Conservation (phyloP, 2,888 invertebrate genomes). For the Lamellibrachia satsuma region DNA sequence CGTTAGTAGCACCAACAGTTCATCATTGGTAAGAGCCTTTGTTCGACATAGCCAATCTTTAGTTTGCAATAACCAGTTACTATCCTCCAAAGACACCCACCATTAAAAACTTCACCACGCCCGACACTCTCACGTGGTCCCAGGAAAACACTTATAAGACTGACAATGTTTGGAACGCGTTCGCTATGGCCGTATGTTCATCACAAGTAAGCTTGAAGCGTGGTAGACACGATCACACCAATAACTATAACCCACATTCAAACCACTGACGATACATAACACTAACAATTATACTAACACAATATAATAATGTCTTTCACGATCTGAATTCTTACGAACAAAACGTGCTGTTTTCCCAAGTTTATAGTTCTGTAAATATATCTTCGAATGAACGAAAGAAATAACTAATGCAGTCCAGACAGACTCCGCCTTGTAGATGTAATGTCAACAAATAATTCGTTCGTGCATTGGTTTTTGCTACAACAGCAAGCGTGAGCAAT, state of each 20-base stretch:
- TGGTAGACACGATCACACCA: neutral
- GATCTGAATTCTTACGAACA: neutral
- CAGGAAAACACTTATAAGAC: too few relatives aligned
- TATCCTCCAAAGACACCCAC: neutral
- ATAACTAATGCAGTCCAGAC: neutral
- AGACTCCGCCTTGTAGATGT: neutral
- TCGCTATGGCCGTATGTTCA: neutral
- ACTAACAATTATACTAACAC: neutral
- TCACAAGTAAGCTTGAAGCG: neutral
- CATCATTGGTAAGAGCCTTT: neutral
- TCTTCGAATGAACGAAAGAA: neutral
- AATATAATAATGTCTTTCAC: neutral
- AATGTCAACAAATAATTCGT: neutral
- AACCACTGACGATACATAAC: neutral
- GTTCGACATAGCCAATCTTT: neutral
- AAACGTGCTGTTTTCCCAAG: neutral
- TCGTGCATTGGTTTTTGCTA: neutral
- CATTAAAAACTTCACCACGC: too few relatives aligned
- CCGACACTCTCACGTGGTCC: too few relatives aligned
- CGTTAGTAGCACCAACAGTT: neutral
- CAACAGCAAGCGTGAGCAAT: neutral
- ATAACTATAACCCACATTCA: neutral
- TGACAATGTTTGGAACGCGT: too few relatives aligned
- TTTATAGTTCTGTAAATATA: neutral
- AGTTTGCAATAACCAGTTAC: neutral